Evolutionary conservation across 1,140 invertebrate genomes (phyloP), one percentile per base, ranked within the genome.

Genomic region (Drosophila setifemur): DNA sequence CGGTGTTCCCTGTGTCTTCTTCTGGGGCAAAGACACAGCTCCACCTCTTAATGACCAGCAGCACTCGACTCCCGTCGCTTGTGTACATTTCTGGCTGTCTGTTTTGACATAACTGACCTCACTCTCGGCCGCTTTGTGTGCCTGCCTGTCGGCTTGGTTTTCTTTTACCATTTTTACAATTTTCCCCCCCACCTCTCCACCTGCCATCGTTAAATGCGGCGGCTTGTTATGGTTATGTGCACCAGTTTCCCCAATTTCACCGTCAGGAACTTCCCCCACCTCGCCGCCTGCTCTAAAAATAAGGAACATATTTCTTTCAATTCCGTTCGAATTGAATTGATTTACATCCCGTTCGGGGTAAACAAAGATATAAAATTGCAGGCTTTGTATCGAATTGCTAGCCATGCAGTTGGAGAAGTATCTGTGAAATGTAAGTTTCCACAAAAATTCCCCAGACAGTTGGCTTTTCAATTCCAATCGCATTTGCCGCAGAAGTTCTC

Each of bases 261-360:
- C 2, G 5, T 23, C 21, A 2, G 21, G 21, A 11, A 35, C 12
- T 6, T 16, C 25, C 11, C 31, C 47, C 37, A 66, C 49, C 66
- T 43, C 12, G 9, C 35, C 8, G 53, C 29, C 25, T 52, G 28
- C 50, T 52, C 43, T 57, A 48, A 63, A 74, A 42, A 68, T 48
- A 50, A 57, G 47, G 35, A 48, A 31, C 42, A 83, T 83, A 77
- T 83, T 66, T 83, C 73, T 73, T 57, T 77, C 73, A 83, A 71
- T 70, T 74, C 49, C 39, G 42, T 61, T 53, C 37, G 47, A 28
- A 35, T 42, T 12, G 28, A 69, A 28, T 47, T 69, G 67, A 69
- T 58, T 70, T 67, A 25, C 44, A 35, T 45, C 14, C 21, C 12
- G 16, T 35, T 23, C 14, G 26, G n/a, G 2, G 57, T 61, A 61